Evolutionary conservation across 2,797 vertebrate species (phyloP).

Genomic region (Gastrophryne carolinensis): DNA sequence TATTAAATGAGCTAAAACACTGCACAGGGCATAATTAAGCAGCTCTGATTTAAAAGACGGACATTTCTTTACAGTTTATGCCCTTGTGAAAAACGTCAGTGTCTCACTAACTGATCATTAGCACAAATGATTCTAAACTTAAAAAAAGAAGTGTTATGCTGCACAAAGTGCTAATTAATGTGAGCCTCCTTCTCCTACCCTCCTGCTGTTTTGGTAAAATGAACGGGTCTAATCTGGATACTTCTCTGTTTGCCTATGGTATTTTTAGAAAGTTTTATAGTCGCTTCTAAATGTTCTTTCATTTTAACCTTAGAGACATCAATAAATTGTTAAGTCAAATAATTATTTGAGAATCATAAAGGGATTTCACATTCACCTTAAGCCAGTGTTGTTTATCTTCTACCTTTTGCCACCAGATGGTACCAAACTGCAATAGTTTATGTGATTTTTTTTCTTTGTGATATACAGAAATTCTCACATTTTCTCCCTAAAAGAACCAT

Average conservation of each 20-base stretch:
- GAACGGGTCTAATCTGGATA: slow-evolving; percentile 11
- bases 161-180: slow-evolving; percentile 35
- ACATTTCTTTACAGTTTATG: slow-evolving; percentile 25
- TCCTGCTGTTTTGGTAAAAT: slow-evolving; percentile 32
- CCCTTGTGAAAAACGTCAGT: slow-evolving; percentile 38
- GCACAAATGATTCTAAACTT: slow-evolving; percentile 23
- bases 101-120: slow-evolving; percentile 31
- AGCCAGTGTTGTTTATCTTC: slow-evolving; percentile 41
- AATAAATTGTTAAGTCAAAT: slow-evolving; percentile 48
- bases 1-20: slow-evolving; percentile 27
- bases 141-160: not conserved
- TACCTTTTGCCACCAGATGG: slow-evolving; percentile 16
- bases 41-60: not conserved
- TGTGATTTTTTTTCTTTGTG: slow-evolving; percentile 41
- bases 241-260: slow-evolving; percentile 7
- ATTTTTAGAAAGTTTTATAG: slow-evolving; percentile 6
- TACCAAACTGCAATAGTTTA: slow-evolving; percentile 49
- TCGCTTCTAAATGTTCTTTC: slow-evolving; percentile 27
- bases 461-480: slow-evolving; percentile 38
- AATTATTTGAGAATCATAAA: slow-evolving; percentile 39
- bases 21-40: slow-evolving; percentile 33
- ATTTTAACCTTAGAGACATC: not conserved
- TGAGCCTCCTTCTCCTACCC: not conserved
- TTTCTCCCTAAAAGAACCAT: slow-evolving; percentile 3
- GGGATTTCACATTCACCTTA: not conserved